phyloP scores from a whole-genome alignment of 2,888 invertebrate genomes.

The Dermolepida albohirtum region DNA sequence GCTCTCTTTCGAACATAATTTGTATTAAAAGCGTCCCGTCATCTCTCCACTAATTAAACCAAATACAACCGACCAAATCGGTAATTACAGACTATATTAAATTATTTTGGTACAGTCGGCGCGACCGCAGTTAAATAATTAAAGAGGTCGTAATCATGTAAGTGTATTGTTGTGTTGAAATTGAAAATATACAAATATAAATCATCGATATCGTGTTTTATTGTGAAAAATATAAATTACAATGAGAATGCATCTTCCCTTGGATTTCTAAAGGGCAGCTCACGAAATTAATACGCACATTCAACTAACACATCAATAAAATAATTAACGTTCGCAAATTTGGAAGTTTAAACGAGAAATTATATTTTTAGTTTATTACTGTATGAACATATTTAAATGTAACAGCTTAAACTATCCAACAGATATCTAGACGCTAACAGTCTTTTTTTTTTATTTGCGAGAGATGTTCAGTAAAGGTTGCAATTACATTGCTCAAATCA shows the following conservation, averaged over 20 bases:
- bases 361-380: too few relatives aligned
- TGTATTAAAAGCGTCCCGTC: constrained; percentile 60
- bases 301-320: too few relatives aligned
- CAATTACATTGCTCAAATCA: too few relatives aligned
- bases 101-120: constrained; percentile 31
- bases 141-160: constrained; percentile 30
- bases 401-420: too few relatives aligned
- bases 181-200: constrained; percentile 25
- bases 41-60: constrained; percentile 60
- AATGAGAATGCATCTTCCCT: constrained; percentile 1
- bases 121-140: constrained; percentile 20
- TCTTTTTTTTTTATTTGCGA: too few relatives aligned
- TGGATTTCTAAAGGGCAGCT: too few relatives aligned
- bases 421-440: too few relatives aligned
- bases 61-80: constrained; percentile 50
- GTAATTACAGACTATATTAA: constrained; percentile 42
- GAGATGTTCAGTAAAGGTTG: too few relatives aligned
- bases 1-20: constrained; percentile 50
- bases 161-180: constrained; percentile 21
- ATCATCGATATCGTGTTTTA: constrained; percentile 8
- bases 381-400: too few relatives aligned
- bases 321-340: too few relatives aligned
- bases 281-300: too few relatives aligned
- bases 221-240: constrained; percentile 9
- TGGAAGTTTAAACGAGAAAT: too few relatives aligned